Percentiles rank a stretch among this genome's conserved stretches.
phyloP scores from a whole-genome alignment of 2,888 invertebrate genomes.

The Melieria crassipennis region DNA sequence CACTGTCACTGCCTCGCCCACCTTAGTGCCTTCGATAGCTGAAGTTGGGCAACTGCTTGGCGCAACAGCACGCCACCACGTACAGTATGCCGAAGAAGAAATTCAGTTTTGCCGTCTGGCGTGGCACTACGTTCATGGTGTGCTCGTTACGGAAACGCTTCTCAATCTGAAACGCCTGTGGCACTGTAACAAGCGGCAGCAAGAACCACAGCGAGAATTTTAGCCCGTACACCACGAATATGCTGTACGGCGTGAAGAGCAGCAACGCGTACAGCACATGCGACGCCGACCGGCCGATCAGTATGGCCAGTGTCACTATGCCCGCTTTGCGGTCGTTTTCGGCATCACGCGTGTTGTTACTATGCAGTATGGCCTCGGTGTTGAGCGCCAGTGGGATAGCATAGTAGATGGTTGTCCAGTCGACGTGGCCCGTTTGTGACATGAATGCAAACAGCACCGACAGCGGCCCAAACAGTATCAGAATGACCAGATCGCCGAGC shows the following conservation, averaged over 20 bases:
- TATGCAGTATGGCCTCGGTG: conserved; percentile 94
- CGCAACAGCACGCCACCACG: conserved; percentile 82
- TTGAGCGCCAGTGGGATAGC: conserved; percentile 93
- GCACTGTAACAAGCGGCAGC: conserved; percentile 86
- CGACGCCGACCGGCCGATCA: conserved; percentile 90
- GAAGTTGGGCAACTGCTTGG: conserved; percentile 70
- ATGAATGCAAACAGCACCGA: conserved; percentile 93
- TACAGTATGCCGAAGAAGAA: conserved; percentile 91
- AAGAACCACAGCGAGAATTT: conserved; percentile 90
- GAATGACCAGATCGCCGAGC: conserved; percentile 89
- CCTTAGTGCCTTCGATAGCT: conserved; percentile 51
- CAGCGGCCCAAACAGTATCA: conserved; percentile 93
- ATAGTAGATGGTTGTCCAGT: conserved; percentile 91
- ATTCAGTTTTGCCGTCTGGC: conserved; percentile 89
- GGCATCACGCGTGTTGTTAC: conserved; percentile 93
- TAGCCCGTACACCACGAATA: conserved; percentile 85
- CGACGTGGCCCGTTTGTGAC: conserved; percentile 90
- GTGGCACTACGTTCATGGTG: conserved; percentile 83
- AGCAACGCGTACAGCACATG: conserved; percentile 90
- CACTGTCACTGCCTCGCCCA: not conserved
- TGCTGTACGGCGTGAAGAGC: conserved; percentile 89
- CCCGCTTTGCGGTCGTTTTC: conserved; percentile 89
- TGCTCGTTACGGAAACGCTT: conserved; percentile 84
- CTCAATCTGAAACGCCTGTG: conserved; percentile 89
- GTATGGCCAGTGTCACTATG: conserved; percentile 93